Evolutionary conservation across 1,140 invertebrate genomes (phyloP).

Genomic region (Monomorium pharaonis): DNA sequence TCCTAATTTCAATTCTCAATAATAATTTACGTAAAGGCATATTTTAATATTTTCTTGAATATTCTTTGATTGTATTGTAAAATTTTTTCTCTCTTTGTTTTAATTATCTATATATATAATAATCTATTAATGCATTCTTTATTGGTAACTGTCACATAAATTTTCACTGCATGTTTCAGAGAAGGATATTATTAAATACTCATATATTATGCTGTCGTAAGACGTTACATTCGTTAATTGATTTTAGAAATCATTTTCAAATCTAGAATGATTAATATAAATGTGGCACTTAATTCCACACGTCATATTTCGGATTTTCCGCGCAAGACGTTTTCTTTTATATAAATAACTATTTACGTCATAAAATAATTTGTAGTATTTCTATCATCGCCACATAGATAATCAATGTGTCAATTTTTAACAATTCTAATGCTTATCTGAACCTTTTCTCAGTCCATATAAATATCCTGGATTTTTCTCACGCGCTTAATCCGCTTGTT

Average conservation of each 20-base stretch:
- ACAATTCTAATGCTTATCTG: neutral
- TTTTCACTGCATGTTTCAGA: neutral
- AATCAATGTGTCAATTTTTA: neutral
- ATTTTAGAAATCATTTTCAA: neutral
- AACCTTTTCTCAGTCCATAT: neutral
- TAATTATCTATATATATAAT: neutral
- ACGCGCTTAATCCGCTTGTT: neutral
- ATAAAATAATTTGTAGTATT: neutral
- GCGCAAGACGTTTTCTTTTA: neutral
- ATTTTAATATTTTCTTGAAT: neutral
- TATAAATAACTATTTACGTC: neutral
- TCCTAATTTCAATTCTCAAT: neutral
- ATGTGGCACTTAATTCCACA: neutral
- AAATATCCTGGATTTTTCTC: constrained; percentile 7
- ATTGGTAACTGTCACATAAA: neutral
- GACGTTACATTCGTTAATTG: neutral
- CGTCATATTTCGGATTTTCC: neutral
- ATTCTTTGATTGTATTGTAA: neutral
- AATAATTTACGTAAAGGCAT: neutral
- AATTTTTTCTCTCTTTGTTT: neutral
- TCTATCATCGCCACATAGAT: neutral
- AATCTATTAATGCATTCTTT: neutral
- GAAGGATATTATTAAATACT: neutral
- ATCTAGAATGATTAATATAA: neutral
- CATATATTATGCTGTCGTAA: neutral